Base-by-base conservation (phyloP, 2,888 invertebrate species). In the Dysmachus trigonus region DNA sequence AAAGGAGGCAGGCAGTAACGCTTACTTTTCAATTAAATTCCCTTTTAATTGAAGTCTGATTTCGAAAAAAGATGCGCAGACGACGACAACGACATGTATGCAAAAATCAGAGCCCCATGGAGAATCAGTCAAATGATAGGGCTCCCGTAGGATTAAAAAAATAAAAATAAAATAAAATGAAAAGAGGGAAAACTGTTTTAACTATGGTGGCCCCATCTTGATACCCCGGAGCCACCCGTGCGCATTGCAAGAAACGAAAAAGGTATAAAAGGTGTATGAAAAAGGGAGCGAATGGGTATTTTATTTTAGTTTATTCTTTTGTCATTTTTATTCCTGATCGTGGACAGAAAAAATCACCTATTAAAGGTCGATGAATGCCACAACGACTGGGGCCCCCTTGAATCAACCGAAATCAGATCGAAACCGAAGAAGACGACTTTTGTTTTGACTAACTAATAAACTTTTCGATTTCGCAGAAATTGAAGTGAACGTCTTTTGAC, bases 1-100 rank as follows among this genome's bases (percentile, higher is more conserved):
- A 41, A 13, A 41, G 38, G 13, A 13, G 13, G 13, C 13, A 41
- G 38, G 38, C 38, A 41, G 38, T 1, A 41, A 15, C 31, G 3
- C 13, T 41, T 41, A 10, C 38, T 41, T 41, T 79, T 79, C 79
- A 79, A 79, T 79, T 79, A 79, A 79, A 79, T 51, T 79, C 79
- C 27, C 53, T 79, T 51, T 79, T 79, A 79, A 79, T 79, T 79
- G 79, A 79, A 79, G 27, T 79, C 53, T 79, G 79, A 79, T 79
- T 79, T 79, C 79, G 53, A 79, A 79, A 79, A 79, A 79, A 79
- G 51, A 79, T 51, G 51, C 15, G 13, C 2, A 13, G 38, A 15
- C 31, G 13, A 41, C 15, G n/a, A 41, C 13, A 10, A 41, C 38
- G 38, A 13, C 13, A 41, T 41, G 15, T 41, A 41, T 41, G 38